These are phyloP conservation scores for Leguminivora glycinivorella DNA, from an alignment of 1,140 invertebrate genomes.

Conservation along the genomic window DNA sequence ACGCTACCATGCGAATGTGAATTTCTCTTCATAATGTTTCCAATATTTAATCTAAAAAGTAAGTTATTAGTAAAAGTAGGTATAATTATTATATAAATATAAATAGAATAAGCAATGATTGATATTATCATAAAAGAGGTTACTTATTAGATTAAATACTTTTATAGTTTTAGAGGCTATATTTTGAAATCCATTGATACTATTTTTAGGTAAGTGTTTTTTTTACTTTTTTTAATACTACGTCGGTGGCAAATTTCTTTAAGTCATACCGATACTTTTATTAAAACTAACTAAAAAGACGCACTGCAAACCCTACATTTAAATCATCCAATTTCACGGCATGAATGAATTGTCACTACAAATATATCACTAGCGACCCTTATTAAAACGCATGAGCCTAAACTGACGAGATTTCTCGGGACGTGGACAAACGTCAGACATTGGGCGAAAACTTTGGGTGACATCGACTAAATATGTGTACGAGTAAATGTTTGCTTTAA, in stretches of 20 bases:
- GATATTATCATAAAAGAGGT: too few species aligned
- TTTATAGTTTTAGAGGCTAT: too few species aligned
- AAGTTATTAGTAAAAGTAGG: background rate
- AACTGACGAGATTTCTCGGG: background rate
- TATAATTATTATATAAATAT: too few species aligned
- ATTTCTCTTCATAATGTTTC: background rate
- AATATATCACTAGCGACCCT: slow-evolving; percentile 22
- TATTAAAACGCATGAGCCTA: slow-evolving; percentile 19
- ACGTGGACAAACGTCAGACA: background rate
- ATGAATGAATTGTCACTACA: slow-evolving; percentile 23
- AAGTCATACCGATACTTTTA: too few species aligned
- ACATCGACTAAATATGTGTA: background rate
- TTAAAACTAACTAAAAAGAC: background rate
- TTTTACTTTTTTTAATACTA: too few species aligned
- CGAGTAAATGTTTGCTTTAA: background rate
- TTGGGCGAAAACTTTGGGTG: background rate
- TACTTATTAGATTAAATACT: too few species aligned
- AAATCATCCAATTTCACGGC: slow-evolving; percentile 22
- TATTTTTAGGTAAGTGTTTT: too few species aligned
- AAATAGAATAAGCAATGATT: too few species aligned
- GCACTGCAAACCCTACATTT: background rate
- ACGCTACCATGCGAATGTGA: background rate
- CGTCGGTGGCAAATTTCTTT: too few species aligned
- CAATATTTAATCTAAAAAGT: background rate
- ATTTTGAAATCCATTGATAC: too few species aligned